Base-by-base conservation (phyloP, 2,888 invertebrate genomes). In the Brassicogethes aeneus region DNA sequence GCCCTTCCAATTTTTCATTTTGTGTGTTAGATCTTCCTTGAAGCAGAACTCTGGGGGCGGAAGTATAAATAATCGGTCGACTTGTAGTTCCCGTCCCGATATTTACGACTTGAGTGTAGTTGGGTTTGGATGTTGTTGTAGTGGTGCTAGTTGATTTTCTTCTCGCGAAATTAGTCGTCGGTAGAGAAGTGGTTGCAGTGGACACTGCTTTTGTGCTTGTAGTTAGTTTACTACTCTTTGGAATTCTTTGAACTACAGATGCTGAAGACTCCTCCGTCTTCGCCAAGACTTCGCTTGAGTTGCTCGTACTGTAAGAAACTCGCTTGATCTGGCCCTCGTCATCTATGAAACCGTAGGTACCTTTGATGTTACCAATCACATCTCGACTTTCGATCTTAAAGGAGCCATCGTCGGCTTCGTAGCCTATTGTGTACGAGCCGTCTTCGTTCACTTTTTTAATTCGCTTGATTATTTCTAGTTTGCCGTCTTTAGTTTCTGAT, bases 361-460 rank as follows among this genome's bases (percentile, higher is more conserved):
- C 87, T 64, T 85, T 86, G 47, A 87, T 82, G 62, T 85, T 84
- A 5, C 86, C 86, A 45, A 79, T 70, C 36, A 84, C 82, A 64
- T 85, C 85, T 46, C 86, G 72, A 56, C 83, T 87, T 68, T 87
- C 87, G 42, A 87, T 85, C 71, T 88, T 87, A 65, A 87, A 88
- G 0, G 85, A 84, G 2, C 88, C 88, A 63, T 88, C 88, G 36
- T 84, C 86, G 2, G 86, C 85, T 69, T 88, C 88, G 59, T 85
- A 88, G 1, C 88, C 88, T 47, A 85, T 85, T 0, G 87, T 86
- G 59, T 88, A 88, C 0, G 86, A 85, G 16, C 88, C 88, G 60
- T 88, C 88, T 38, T 84, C 82, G 61, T 88, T 88, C 2, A 87
- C 72, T 59, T 83, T 76, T 48, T 85, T 79, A 52, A 89, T 85